Evolutionary conservation across 2,113 vertebrate genomes (phyloP), one percentile per base, ranked within the genome.

Genomic region (Lasiurus borealis): DNA sequence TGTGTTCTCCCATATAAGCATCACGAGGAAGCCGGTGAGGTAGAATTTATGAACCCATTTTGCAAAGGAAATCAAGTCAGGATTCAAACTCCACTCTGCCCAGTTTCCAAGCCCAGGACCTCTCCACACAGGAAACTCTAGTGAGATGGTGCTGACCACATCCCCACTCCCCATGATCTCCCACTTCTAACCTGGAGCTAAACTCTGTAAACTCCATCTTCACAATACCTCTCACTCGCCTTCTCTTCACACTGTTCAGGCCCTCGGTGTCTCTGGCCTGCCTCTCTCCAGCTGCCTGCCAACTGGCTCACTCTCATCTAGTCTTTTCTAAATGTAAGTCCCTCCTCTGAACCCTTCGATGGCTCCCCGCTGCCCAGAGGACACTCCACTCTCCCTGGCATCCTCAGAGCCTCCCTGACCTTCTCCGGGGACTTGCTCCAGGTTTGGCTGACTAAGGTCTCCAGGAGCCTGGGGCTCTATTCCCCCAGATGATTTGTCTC

Each of bases 141-240:
- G 29, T 46, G 36, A 57, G 73, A 57, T 4, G 10, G 5, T 7
- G 15, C 13, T 1, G 12, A 68, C 11, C 19, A 15, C 13, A 36
- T 7, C 44, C 15, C 11, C 36, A 40, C 40, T 40, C 6, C 31
- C 21, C 57, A 71, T 2, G 0, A 25, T 11, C 72, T 52, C 23
- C 25, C 18, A 46, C 48, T 62, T 46, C 4, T 11, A 27, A 40
- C 3, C 31, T 34, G 12, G 29, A 77, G 89, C 72, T 27, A 11
- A 44, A 46, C 44, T 76, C 66, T 36, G 7, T 31, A 18, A 48
- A 34, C 8, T 40, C 59, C 27, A 0, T 54, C n/a, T 7, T 88
- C 62, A 1, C 8, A 0, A 4, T 13, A 2, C 36, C n/a, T 46
- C 40, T 0, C 91, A 57, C 10, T 0, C 1, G 5, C 48, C 10